Conservation (phyloP, 1,140 invertebrate genomes). For the Sminthurides bifidus region DNA sequence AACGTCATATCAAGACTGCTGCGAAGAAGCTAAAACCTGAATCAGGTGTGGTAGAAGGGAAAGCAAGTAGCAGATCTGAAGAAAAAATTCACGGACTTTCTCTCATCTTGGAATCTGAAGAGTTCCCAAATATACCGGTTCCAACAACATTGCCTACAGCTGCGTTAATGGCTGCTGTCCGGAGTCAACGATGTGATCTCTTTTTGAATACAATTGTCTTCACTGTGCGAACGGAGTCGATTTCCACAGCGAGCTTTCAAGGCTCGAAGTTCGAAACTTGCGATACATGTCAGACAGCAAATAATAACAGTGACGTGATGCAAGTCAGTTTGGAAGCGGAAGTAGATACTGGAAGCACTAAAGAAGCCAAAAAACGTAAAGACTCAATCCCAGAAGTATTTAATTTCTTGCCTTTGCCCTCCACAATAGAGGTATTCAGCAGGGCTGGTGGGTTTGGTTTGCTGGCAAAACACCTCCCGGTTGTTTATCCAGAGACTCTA, state of each 20-base stretch:
- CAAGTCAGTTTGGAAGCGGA: too few relatives aligned
- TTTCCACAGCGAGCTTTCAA: conserved; percentile 13
- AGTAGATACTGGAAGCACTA: background rate
- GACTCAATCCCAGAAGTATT: conserved; percentile 24
- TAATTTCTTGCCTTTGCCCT: conserved; percentile 40
- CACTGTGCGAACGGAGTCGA: conserved; percentile 18
- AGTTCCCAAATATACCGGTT: conserved; percentile 27
- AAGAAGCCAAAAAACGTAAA: conserved; percentile 5
- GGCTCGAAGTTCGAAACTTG: background rate
- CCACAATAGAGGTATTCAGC: conserved; percentile 68
- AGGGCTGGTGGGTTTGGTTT: conserved; percentile 73
- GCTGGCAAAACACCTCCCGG: conserved; percentile 69
- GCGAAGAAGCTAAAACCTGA: conserved; percentile 25
- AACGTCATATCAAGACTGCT: conserved; percentile 19
- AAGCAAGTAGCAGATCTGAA: background rate
- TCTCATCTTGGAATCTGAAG: conserved; percentile 27
- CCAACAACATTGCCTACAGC: conserved; percentile 15
- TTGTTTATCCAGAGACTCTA: conserved; percentile 67
- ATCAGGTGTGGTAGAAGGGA: background rate
- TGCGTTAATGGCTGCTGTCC: conserved; percentile 26
- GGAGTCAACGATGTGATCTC: conserved; percentile 14
- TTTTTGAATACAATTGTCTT: conserved; percentile 25
- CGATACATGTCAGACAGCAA: too few relatives aligned
- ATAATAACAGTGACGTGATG: too few relatives aligned
- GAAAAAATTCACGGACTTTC: conserved; percentile 3